Conservation (phyloP, 2,113 vertebrate genomes). For the Theristicus caerulescens region DNA sequence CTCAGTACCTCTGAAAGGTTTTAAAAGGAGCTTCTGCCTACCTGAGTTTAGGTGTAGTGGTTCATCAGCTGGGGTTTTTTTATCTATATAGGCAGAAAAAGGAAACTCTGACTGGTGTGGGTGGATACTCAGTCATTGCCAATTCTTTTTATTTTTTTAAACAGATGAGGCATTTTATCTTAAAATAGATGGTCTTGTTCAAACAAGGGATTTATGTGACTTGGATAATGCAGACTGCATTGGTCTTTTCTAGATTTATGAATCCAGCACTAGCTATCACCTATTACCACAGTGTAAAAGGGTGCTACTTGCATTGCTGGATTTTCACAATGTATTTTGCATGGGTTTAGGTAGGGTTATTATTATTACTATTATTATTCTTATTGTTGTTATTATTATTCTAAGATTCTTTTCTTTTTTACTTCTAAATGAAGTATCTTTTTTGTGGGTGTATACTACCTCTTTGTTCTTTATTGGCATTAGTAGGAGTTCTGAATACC, state of each 20-base stretch:
- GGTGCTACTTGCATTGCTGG: not conserved
- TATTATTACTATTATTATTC: not conserved
- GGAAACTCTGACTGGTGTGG: not conserved
- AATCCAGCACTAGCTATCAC: not conserved
- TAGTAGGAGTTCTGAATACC: not conserved
- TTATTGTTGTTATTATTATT: not conserved
- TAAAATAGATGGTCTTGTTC: not conserved
- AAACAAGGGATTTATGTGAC: not conserved
- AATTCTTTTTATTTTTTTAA: not conserved
- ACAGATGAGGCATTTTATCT: not conserved
- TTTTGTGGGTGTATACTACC: accelerated
- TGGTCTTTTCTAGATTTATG: not conserved
- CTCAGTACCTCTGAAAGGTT: not conserved
- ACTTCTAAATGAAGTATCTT: not conserved
- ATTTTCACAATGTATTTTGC: not conserved
- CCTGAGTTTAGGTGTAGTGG: not conserved
- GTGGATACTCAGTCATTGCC: not conserved
- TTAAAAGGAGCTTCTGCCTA: not conserved
- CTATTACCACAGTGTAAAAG: not conserved
- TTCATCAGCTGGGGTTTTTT: not conserved
- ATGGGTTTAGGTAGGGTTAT: not conserved
- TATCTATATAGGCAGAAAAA: not conserved
- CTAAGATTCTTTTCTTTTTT: not conserved
- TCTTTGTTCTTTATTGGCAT: not conserved
- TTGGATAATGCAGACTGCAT: not conserved